Conservation (phyloP, 2,113 vertebrate genomes). For the Nesospiza acunhae region DNA sequence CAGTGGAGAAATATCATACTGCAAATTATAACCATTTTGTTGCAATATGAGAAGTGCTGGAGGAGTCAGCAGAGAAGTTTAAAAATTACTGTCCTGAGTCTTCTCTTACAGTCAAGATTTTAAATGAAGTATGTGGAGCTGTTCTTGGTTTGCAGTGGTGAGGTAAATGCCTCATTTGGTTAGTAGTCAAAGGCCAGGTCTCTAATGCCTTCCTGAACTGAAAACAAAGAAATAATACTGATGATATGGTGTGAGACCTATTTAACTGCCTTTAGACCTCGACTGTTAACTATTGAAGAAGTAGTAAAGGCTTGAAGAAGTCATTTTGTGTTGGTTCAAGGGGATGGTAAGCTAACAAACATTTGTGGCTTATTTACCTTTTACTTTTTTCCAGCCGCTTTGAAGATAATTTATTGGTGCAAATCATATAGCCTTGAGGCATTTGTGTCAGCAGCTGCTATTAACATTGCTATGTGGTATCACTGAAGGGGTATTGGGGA, state of each 20-base stretch:
- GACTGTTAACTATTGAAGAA: not conserved
- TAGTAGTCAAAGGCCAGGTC: not conserved
- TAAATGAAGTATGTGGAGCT: not conserved
- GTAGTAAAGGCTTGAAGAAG: not conserved
- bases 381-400: not conserved
- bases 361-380: not conserved
- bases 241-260: not conserved
- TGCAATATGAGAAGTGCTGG: not conserved
- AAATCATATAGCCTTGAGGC: not conserved
- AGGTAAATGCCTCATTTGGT: not conserved
- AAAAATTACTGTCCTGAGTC: not conserved
- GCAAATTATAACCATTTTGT: constrained; percentile 4
- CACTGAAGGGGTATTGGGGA: too few relatives aligned
- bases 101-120: not conserved
- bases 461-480: not conserved
- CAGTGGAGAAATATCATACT: not conserved
- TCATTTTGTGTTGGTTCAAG: not conserved
- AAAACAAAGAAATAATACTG: not conserved
- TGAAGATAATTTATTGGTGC: not conserved
- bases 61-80: not conserved
- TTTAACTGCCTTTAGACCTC: not conserved
- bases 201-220: not conserved
- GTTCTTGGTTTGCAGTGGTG: not conserved
- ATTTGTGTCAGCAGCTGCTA: not conserved
- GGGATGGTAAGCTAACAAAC: not conserved